Percentiles rank a stretch among this genome's conserved stretches.
Evolutionary conservation across 2,797 vertebrate species (phyloP).

Genomic region (Manis javanica): DNA sequence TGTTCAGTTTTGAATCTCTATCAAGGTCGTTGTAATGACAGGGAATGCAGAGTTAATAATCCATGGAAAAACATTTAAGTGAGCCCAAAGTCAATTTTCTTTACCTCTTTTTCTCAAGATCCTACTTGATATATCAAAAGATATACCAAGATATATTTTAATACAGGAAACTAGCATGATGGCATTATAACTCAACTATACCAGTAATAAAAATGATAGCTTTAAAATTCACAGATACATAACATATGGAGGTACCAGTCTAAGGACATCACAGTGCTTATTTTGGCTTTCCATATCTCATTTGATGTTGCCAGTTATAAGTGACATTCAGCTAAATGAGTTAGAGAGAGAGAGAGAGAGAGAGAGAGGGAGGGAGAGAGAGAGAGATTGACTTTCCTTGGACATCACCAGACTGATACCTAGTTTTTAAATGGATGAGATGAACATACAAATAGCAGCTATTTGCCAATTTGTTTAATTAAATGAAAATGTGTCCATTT

Average conservation of each 20-base stretch:
- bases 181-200: constrained; percentile 18
- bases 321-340: not conserved
- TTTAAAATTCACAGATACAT: constrained; percentile 16
- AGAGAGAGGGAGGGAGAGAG: not conserved
- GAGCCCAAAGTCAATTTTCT: not conserved
- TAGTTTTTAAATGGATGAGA: constrained; percentile 19
- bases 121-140: not conserved
- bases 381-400: not conserved
- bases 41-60: not conserved
- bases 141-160: constrained; percentile 4
- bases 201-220: not conserved
- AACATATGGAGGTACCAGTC: not conserved
- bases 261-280: not conserved
- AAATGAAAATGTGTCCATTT: not conserved
- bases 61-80: not conserved
- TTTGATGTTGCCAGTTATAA: not conserved
- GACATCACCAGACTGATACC: not conserved
- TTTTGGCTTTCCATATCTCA: constrained; percentile 46
- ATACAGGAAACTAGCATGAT: not conserved
- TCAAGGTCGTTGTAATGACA: not conserved
- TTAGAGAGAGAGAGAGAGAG: not conserved
- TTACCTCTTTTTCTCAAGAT: not conserved
- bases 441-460: not conserved
- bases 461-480: constrained; percentile 16
- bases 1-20: not conserved